Base-by-base conservation (phyloP, 2,797 vertebrate genomes). In the Huso huso region DNA sequence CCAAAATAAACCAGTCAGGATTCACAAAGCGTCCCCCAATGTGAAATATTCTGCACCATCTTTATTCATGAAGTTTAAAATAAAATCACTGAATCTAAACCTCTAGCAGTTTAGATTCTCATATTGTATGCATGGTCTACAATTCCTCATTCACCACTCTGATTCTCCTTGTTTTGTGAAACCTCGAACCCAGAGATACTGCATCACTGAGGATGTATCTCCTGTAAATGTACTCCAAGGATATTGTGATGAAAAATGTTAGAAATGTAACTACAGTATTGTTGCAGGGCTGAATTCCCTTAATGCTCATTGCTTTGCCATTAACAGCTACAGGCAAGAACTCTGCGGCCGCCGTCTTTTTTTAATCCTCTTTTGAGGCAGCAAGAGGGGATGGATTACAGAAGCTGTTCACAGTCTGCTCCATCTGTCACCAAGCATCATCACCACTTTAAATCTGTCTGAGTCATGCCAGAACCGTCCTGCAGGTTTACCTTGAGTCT, bases 321-420 rank as follows among this genome's bases (percentile, higher is more conserved):
- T 7, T 70, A 52, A 69, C 23, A 66, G 69, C 10, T 1, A 1
- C 64, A 72, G 7, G 23, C 37, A 75, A 73, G 15, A 6, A 68
- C 71, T 75, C 78, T 52, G 71, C 68, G 67, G 65, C 65, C 76
- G 23, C 8, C 7, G 67, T 64, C 67, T 72, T 65, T 72, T 37
- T 62, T 68, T 69, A 76, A 70, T 68, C 63, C 57, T 74, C 65
- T 79, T 61, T 61, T 66, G 66, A 77, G 66, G 73, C 66, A 48
- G 49, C 48, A 78, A 57, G 18, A 73, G 0, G 6, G 66, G 11
- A 71, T 1, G 59, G 10, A 62, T 57, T 77, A 64, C 18, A 68
- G 69, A 52, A 72, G 18, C 60, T 72, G 71, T 75, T 68, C 67
- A 64, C 37, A 11, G 69, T 63, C 49, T 61, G 73, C 64, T 75